Evolutionary conservation across 2,797 vertebrate genomes (phyloP).

Genomic region (Pipistrellus pygmaeus): DNA sequence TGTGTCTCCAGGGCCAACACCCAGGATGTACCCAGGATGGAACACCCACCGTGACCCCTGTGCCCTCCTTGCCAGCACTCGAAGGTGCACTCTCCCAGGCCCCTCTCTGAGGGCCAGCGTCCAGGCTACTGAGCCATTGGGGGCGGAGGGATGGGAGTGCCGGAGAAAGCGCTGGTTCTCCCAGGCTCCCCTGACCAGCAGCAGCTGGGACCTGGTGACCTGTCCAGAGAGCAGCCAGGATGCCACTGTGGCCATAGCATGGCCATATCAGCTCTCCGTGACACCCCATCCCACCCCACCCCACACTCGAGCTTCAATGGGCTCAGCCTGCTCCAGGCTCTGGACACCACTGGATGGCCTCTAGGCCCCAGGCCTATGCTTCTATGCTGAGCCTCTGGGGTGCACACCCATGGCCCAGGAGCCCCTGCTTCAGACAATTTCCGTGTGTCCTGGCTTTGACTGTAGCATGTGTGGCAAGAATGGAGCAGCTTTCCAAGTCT

Average conservation of each 20-base stretch:
- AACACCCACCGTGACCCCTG: not conserved
- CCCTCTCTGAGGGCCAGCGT: not conserved
- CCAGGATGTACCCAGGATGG: too few species aligned
- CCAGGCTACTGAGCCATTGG: not conserved
- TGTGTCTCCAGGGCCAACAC: not conserved
- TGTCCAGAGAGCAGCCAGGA: not conserved
- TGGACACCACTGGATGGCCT: not conserved
- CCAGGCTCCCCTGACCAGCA: not conserved
- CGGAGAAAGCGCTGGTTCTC: not conserved
- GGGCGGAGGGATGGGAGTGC: rapidly evolving
- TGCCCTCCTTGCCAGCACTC: not conserved
- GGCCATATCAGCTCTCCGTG: not conserved
- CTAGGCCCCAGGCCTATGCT: not conserved
- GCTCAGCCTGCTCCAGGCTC: not conserved
- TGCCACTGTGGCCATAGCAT: not conserved
- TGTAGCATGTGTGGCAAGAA: not conserved
- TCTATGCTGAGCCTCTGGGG: not conserved
- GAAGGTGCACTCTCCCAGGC: too few species aligned
- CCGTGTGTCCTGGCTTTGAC: not conserved
- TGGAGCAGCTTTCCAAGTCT: not conserved
- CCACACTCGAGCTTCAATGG: not conserved
- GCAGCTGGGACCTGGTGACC: not conserved
- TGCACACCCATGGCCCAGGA: not conserved
- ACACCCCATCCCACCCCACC: not conserved
- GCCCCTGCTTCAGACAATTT: not conserved